phyloP scores from a whole-genome alignment of 2,113 vertebrate genomes.

The Bungarus multicinctus region DNA sequence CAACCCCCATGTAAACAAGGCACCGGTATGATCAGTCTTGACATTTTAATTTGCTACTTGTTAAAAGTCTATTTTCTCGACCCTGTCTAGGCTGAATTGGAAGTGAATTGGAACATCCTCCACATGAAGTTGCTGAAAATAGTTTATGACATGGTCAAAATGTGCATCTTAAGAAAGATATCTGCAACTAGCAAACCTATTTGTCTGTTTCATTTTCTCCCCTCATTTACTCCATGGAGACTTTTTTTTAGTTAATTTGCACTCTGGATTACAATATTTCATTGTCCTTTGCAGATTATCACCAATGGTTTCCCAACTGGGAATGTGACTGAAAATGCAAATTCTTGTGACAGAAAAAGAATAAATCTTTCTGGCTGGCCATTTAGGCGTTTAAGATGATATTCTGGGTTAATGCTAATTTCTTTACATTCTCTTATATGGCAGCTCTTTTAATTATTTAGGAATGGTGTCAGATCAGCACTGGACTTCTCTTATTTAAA shows the following conservation, averaged over 20 bases:
- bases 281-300: neutral
- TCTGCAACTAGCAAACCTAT: conserved; percentile 11
- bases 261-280: neutral
- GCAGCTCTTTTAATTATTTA: neutral
- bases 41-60: conserved; percentile 67
- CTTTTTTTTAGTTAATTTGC: neutral
- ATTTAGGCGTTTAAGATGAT: neutral
- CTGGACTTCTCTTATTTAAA: neutral
- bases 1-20: conserved; percentile 58
- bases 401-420: neutral
- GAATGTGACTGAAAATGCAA: neutral
- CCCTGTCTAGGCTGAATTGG: conserved; percentile 54
- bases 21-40: conserved; percentile 61
- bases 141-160: conserved; percentile 41
- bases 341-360: neutral
- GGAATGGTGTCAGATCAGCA: neutral
- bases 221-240: neutral
- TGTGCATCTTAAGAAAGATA: neutral
- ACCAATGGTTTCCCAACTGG: neutral
- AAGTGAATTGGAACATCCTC: conserved; percentile 50
- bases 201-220: neutral
- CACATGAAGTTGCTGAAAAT: conserved; percentile 31
- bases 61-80: conserved; percentile 64
- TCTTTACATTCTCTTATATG: neutral
- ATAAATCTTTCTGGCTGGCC: neutral